A percentile compares a stretch with the other conserved stretches of the same genome.
Conservation (phyloP, 2,113 vertebrate genomes). For the Ameiurus melas region DNA sequence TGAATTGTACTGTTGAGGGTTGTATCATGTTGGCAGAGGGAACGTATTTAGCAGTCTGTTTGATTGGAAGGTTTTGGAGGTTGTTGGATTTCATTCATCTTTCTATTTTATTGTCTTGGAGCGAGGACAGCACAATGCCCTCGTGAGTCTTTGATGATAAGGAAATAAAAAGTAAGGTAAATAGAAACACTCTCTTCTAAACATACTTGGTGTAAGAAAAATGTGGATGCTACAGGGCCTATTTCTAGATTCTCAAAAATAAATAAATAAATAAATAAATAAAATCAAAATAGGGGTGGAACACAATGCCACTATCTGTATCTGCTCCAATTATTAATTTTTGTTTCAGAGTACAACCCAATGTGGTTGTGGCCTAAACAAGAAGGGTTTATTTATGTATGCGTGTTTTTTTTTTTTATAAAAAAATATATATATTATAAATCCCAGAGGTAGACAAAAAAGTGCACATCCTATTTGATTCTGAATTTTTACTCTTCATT, state of each 20-base stretch:
- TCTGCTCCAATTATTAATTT: background rate
- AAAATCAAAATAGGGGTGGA: background rate
- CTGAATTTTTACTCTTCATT: background rate
- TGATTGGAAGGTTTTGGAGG: constrained; percentile 28
- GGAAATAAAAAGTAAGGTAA: constrained; percentile 10
- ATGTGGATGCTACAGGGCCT: background rate
- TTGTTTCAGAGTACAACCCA: background rate
- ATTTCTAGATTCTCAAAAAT: background rate
- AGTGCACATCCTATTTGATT: background rate
- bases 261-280: background rate
- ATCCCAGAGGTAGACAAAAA: background rate
- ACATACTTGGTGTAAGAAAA: background rate
- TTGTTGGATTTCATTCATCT: constrained; percentile 16
- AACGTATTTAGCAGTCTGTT: constrained; percentile 17
- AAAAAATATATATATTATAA: background rate
- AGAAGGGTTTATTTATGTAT: background rate
- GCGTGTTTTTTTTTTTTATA: background rate
- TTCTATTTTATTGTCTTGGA: constrained; percentile 16
- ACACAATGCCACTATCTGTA: background rate
- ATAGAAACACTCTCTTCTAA: background rate
- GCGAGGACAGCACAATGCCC: background rate
- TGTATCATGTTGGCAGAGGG: constrained; percentile 9
- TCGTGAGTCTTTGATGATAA: constrained; percentile 2
- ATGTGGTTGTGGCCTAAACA: background rate
- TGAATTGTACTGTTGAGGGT: constrained; percentile 13